These are phyloP conservation scores for Myanophis thanlyinensis DNA, from an alignment of 2,113 vertebrate species.

Conservation along the genomic window DNA sequence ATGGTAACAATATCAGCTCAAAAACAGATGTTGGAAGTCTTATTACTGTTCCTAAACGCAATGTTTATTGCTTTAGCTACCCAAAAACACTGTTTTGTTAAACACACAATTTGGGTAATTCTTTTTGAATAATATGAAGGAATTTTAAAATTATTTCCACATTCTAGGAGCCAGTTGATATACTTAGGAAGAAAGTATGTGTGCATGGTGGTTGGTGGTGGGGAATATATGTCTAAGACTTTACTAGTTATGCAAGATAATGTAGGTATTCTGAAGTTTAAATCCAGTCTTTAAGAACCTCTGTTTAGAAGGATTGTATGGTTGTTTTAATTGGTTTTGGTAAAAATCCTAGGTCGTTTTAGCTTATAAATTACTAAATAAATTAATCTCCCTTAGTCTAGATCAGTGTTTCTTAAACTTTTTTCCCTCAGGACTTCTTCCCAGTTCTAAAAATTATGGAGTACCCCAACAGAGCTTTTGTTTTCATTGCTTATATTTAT, in stretches of 20 bases:
- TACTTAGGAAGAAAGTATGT: slow-evolving; percentile 1
- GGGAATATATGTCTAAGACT: not conserved
- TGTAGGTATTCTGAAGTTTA: slow-evolving; percentile 52
- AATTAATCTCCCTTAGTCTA: slow-evolving; percentile 67
- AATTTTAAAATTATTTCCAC: slow-evolving; percentile 66
- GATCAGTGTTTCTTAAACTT: slow-evolving; percentile 53
- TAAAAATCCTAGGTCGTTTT: slow-evolving; percentile 50
- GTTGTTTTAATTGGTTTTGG: slow-evolving; percentile 19
- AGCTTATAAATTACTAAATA: slow-evolving; percentile 54
- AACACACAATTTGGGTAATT: slow-evolving; percentile 64
- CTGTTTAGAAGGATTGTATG: slow-evolving; percentile 35
- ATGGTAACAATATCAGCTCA: slow-evolving; percentile 53
- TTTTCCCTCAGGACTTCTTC: not conserved
- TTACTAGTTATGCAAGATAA: slow-evolving; percentile 54
- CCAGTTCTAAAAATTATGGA: not conserved
- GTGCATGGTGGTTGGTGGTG: not conserved
- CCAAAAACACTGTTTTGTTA: slow-evolving; percentile 62
- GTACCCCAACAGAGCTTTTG: not conserved
- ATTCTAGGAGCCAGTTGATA: slow-evolving; percentile 49
- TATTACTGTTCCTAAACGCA: slow-evolving; percentile 59
- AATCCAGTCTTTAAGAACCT: slow-evolving; percentile 49
- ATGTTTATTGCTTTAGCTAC: slow-evolving; percentile 65
- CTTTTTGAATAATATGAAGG: slow-evolving; percentile 65
- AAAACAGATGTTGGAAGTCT: slow-evolving; percentile 62
- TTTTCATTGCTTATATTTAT: not conserved